phyloP scores from a whole-genome alignment of 1,140 invertebrate genomes.

The Pseudobourletiella spinata region DNA sequence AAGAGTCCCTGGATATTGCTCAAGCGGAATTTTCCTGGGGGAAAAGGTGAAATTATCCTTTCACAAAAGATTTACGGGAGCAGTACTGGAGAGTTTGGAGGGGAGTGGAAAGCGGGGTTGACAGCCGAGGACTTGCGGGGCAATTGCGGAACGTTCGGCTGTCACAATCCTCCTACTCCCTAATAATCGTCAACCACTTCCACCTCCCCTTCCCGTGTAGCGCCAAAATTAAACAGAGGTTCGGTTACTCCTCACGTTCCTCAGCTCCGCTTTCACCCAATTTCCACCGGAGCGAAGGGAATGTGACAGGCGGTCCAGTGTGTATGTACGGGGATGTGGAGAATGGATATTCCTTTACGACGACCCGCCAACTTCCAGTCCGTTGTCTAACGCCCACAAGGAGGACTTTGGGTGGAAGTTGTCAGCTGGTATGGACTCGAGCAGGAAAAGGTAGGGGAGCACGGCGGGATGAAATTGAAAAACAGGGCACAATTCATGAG shows the following conservation, averaged over 20 bases:
- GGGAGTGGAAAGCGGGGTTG: conserved; percentile 23
- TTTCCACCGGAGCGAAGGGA: not conserved
- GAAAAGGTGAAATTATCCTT: conserved; percentile 31
- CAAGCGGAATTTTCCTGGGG: not conserved
- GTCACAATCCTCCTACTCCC: not conserved
- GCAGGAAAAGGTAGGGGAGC: too few relatives aligned
- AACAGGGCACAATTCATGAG: not conserved
- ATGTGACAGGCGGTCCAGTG: not conserved
- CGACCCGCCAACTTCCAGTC: too few relatives aligned
- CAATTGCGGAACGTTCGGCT: not conserved
- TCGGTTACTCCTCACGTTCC: not conserved
- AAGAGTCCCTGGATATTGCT: too few relatives aligned
- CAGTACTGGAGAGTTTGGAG: conserved; percentile 25
- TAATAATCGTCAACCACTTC: not conserved
- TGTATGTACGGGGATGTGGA: too few relatives aligned
- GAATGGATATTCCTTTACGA: too few relatives aligned
- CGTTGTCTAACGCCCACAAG: too few relatives aligned
- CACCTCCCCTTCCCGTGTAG: not conserved
- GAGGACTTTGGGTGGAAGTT: too few relatives aligned
- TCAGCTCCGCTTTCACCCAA: too few relatives aligned
- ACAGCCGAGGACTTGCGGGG: not conserved
- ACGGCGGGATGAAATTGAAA: too few relatives aligned
- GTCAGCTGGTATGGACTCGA: too few relatives aligned
- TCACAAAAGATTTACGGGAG: conserved; percentile 34
- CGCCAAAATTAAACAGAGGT: not conserved